Evolutionary conservation across 2,797 vertebrate genomes (phyloP), one percentile per base, ranked within the genome.

Genomic region (Liparis tanakae): DNA sequence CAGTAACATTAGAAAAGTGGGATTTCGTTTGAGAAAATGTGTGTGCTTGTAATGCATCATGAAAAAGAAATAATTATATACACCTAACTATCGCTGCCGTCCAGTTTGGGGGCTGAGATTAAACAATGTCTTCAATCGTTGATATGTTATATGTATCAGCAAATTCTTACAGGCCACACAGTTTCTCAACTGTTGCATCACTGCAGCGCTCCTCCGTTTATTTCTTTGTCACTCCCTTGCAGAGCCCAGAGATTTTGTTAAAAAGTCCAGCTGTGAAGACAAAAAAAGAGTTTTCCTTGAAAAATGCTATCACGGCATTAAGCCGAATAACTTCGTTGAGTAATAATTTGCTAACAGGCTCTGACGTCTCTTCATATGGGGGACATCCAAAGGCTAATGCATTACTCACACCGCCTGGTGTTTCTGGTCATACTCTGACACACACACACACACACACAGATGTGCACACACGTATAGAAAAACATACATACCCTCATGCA

Each of bases 301-400:
- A 90, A 87, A 87, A 91, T 65, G 72, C 74, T 86, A 91, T 91
- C 76, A 78, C 86, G 66, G 83, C 88, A 86, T 90, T 86, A 89
- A 84, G 70, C 88, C 64, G 83, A 89, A 89, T 89, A 90, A 88
- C 70, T 41, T 9, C 61, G 74, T 69, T 91, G 92, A 94, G 93
- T 91, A 90, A 93, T 94, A 84, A 86, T 91, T 89, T 87, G 87
- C 88, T 92, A 94, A 93, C 86, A 74, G 85, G 76, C 85, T 90
- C 89, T 90, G 89, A 92, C 89, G 70, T 88, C 10, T 77, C 80
- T 86, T 90, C 78, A 77, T 88, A 67, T 74, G 70, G 89, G 85
- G 89, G 79, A 89, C 79, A 74, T 87, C 89, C 87, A 87, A 84
- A 83, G 86, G 77, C 76, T 71, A 68, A 80, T 30, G 71, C 78